A percentile compares a stretch with the other conserved stretches of the same genome.
phyloP scores from a whole-genome alignment of 2,888 invertebrate species.

The Thymelicus lineola region DNA sequence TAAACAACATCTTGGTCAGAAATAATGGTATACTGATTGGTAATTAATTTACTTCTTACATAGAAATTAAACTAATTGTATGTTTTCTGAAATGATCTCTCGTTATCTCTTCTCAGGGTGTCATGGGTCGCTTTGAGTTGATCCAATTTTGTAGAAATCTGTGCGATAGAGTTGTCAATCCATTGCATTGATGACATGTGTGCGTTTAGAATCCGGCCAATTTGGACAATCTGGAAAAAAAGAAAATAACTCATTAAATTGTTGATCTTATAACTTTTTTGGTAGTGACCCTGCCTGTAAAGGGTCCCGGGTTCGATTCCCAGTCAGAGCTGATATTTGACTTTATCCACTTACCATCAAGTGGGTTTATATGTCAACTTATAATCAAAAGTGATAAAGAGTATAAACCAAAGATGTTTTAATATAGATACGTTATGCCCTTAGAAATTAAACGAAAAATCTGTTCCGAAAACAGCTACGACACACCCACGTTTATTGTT shows the following conservation, averaged over 20 bases:
- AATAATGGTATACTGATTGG: not conserved
- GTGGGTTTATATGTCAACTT: too few species aligned
- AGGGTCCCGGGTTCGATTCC: too few species aligned
- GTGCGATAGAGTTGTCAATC: conserved; percentile 94
- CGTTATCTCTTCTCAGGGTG: conserved; percentile 90
- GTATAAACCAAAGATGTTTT: too few species aligned
- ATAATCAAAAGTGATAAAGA: too few species aligned
- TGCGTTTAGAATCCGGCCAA: conserved; percentile 96
- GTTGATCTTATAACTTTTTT: too few species aligned
- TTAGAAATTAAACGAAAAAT: too few species aligned
- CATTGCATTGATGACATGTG: conserved; percentile 98
- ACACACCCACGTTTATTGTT: too few species aligned
- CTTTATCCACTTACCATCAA: too few species aligned
- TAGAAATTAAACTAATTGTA: conserved; percentile 71
- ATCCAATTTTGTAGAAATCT: conserved; percentile 91
- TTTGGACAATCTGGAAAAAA: conserved; percentile 90
- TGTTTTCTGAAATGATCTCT: conserved; percentile 87
- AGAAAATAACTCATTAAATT: not conserved
- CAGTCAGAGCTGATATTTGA: too few species aligned
- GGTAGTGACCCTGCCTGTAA: too few species aligned
- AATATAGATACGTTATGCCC: too few species aligned
- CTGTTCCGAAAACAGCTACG: too few species aligned
- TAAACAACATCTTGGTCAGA: not conserved
- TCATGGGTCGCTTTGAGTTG: conserved; percentile 93
- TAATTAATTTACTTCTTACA: not conserved